A percentile compares a stretch with the other conserved stretches of the same genome.
These are phyloP conservation scores for Anarrhichthys ocellatus DNA, from an alignment of 2,113 vertebrate species.

Conservation along the genomic window DNA sequence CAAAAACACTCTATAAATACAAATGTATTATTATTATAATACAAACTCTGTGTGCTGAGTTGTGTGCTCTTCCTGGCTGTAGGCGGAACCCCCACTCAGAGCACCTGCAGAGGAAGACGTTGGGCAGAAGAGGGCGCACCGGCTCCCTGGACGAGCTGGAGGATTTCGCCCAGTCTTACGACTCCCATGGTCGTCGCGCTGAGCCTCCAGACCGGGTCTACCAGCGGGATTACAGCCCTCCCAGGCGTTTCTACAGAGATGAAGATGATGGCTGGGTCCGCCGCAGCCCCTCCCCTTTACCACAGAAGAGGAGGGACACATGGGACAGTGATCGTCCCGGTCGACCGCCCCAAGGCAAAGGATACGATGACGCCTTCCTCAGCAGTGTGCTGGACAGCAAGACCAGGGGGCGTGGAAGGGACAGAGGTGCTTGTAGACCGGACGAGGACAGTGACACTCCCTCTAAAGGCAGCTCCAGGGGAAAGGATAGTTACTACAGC, in stretches of 20 bases:
- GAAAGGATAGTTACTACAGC: slow-evolving; percentile 80
- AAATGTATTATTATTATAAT: background rate
- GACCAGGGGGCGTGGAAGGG: slow-evolving; percentile 74
- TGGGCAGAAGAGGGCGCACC: slow-evolving; percentile 87
- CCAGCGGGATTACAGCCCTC: slow-evolving; percentile 81
- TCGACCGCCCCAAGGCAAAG: slow-evolving; percentile 71
- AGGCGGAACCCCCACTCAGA: slow-evolving; percentile 93
- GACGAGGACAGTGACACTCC: slow-evolving; percentile 88
- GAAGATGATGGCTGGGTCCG: slow-evolving; percentile 82
- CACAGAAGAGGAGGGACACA: slow-evolving; percentile 85
- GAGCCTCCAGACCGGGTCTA: slow-evolving; percentile 70
- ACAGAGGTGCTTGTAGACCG: slow-evolving; percentile 70
- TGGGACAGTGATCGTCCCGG: slow-evolving; percentile 85
- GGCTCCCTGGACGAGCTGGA: slow-evolving; percentile 96
- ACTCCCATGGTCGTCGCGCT: slow-evolving; percentile 76
- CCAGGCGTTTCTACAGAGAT: slow-evolving; percentile 62
- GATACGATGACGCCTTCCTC: slow-evolving; percentile 89
- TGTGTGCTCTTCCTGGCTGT: slow-evolving; percentile 35
- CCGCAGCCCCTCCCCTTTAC: slow-evolving; percentile 85
- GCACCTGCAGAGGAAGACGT: slow-evolving; percentile 90
- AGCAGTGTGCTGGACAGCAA: slow-evolving; percentile 88
- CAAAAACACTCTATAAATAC: background rate
- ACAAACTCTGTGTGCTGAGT: background rate
- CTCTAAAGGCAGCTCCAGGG: slow-evolving; percentile 89
- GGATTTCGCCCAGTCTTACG: slow-evolving; percentile 89